Base-by-base conservation (phyloP, 2,113 vertebrate genomes). In the Sterna hirundo region DNA sequence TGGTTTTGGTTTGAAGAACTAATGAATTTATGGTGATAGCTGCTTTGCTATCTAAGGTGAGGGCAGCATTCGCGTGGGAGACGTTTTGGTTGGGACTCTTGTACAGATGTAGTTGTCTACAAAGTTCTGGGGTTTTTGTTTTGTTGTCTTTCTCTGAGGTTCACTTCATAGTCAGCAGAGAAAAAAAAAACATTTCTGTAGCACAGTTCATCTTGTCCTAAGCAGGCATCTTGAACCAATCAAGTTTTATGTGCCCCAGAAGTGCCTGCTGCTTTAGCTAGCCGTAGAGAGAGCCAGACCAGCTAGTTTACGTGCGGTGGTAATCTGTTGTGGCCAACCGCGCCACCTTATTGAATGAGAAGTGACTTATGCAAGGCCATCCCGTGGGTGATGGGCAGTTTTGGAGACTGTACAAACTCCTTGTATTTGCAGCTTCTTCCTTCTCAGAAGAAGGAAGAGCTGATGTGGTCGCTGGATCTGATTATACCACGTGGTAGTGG, bases 401-500 rank as follows among this genome's bases (percentile, higher is more conserved):
- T 22, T 76, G 83, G 64, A 71, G 64, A 11, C 44, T 42, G 23
- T 18, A 11, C 10, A 20, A 83, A 4, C 51, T 93, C 47, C 49
- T 78, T 0, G 0, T 11, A 27, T 51, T 4, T 52, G 27, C 10
- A 75, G 0, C 10, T 90, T 93, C 57, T n/a, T 71, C 42, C n/a
- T 62, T 14, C 14, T 49, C 9, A 18, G 34, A 38, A 51, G 10
- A 26, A 74, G 13, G 27, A 83, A 61, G 80, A 42, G 36, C 64
- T 34, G 60, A 15, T 80, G 58, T 20, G 49, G 34, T 46, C 1
- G 0, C 71, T 61, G 76, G 58, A 11, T 64, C 13, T 36, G 61
- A 26, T 78, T 22, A 9, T 9, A 40, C 4, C 30, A 4, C 0
- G 0, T 18, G 52, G 51, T 16, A 36, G 78, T 11, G 1, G 11